Evolutionary conservation across 2,797 vertebrate species (phyloP), one percentile per base, ranked within the genome.

Genomic region (Tokudaia tokunoshimensis): DNA sequence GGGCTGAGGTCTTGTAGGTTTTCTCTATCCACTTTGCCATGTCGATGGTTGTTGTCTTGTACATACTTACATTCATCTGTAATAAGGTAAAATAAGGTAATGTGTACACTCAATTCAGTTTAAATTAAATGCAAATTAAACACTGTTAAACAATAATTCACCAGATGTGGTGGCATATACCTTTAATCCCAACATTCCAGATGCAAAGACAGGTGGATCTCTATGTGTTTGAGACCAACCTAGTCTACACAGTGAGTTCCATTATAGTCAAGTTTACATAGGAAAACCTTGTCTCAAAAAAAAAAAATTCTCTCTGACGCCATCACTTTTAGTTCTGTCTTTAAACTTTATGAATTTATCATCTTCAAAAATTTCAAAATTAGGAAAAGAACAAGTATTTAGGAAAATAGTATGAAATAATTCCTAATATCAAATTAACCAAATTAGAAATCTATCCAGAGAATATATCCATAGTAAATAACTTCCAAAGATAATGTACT

Each of bases 291-390:
- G 15, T 29, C 41, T 76, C 74, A 75, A 75, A 75, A 76, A 13
- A 1, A 24, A 44, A 15, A 13, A 9, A 5, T 10, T 3, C 12
- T 47, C 41, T 47, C 13, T 70, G 2, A 61, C 6, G 14, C 41
- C 41, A 29, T 47, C 24, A 76, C 14, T 29, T 76, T 44, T 47
- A 1, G 0, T 80, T 74, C 91, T 76, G 55, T 76, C 22, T 89
- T 85, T 31, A 87, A 74, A 74, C n/a, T 84, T 76, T 78, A 75
- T 52, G 24, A 20, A 19, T 34, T 52, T 31, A 37, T 15, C 85
- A 8, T 26, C 47, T 52, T 6, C 4, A 94, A 84, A 96, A 92
- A 4, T 93, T 94, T 41, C 91, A 82, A 82, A 93, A 84, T 57
- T 72, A 57, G 44, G 6, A 4, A 34, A 24, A 92, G 14, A 57